Evolutionary conservation across 2,888 invertebrate genomes (phyloP).

Genomic region (Tribolium freemani): DNA sequence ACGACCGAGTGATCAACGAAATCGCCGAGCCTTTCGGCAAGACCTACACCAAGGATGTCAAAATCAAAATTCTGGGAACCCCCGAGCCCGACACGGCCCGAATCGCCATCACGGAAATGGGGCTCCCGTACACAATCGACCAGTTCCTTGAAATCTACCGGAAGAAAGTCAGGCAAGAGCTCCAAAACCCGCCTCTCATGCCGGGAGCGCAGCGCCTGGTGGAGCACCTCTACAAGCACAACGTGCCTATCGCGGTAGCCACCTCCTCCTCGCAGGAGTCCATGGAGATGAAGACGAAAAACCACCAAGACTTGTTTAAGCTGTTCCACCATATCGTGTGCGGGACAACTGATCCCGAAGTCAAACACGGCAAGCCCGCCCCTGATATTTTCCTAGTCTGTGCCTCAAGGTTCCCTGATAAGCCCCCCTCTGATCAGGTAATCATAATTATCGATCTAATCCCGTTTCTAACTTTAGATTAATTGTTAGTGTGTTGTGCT

Average conservation of each 20-base stretch:
- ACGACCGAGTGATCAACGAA: constrained; percentile 80
- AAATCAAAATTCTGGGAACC: constrained; percentile 71
- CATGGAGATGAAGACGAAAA: constrained; percentile 71
- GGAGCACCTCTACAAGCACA: constrained; percentile 73
- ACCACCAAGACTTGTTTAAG: constrained; percentile 69
- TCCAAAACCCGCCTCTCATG: constrained; percentile 73
- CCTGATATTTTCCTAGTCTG: constrained; percentile 80
- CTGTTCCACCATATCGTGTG: constrained; percentile 74
- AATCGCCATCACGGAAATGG: constrained; percentile 71
- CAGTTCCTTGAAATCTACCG: constrained; percentile 72
- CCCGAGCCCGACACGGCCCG: constrained; percentile 70
- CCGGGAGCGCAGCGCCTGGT: constrained; percentile 73
- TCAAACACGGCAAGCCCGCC: constrained; percentile 78
- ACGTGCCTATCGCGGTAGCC: constrained; percentile 78
- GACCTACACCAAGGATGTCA: constrained; percentile 81
- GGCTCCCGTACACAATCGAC: constrained; percentile 74
- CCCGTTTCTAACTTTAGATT: background rate
- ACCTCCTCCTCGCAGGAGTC: constrained; percentile 75
- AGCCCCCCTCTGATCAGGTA: constrained; percentile 66
- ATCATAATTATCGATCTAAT: background rate
- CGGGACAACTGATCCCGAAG: constrained; percentile 77
- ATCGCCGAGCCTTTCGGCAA: constrained; percentile 81
- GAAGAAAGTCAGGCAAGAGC: constrained; percentile 66
- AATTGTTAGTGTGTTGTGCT: constrained; percentile 79
- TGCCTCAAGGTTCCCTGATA: constrained; percentile 73